Base-by-base conservation (phyloP, 2,797 vertebrate genomes). In the Rousettus madagascariensis region DNA sequence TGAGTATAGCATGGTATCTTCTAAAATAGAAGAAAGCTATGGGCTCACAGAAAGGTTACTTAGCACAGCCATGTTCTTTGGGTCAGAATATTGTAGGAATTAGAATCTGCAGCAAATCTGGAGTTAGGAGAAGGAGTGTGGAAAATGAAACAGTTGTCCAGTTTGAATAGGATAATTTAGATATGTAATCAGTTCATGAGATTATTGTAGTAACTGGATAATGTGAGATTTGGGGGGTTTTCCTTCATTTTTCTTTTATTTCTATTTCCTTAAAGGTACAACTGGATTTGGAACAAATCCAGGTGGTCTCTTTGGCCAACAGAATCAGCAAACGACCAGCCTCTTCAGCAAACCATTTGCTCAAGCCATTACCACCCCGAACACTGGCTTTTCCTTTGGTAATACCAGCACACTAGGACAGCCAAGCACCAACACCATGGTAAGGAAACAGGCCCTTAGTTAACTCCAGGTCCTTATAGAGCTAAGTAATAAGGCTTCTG, bases 341-440 rank as follows among this genome's bases (percentile, higher is more conserved):
- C 98, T 99, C 16, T 99, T 99, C 88, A 99, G 98, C 97, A 99
- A 99, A 92, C 99, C 99, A 0, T 99, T 99, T 1, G 99, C 99
- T 1, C 98, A 99, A 46, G 86, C 99, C 59, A 99, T 99, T 15
- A 99, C 99, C 1, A 99, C 99, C 0, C 99, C 98, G 83, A 99
- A 98, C 98, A 98, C 99, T 0, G 98, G 99, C 69, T 99, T 99
- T 96, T 99, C 99, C 2, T 99, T 99, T 5, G 99, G 99, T 5
- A 99, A 98, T 96, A 99, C 99, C 87, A 99, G 98, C 96, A 99
- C 99, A 0, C 98, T 99, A 80, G 99, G 99, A 3, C 99, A 99
- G 97, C 98, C 99, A 3, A 99, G 99, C 97, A 99, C 99, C 11
- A 99, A 95, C 97, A 99, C 98, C n/a, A 99, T 99, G 98, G 99